Conservation (phyloP, 2,113 vertebrate species). For the Platycercus adscitus region DNA sequence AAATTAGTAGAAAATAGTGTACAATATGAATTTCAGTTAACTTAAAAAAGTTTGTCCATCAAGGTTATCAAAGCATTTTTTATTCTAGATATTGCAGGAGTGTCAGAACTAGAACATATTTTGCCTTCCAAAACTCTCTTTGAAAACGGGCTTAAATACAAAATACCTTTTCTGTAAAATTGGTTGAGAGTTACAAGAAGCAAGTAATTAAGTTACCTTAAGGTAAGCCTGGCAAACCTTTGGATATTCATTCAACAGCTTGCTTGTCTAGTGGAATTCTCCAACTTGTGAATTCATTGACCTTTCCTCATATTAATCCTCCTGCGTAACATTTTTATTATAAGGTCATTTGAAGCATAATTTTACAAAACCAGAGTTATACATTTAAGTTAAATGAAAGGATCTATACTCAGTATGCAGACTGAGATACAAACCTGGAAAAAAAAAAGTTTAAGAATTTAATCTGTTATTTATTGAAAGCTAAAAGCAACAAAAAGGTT, state of each 20-base stretch:
- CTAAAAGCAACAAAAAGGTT: not conserved
- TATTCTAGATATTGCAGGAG: not conserved
- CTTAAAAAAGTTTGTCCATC: not conserved
- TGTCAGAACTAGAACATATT: not conserved
- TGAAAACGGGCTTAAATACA: not conserved
- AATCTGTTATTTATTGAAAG: not conserved
- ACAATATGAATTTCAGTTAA: not conserved
- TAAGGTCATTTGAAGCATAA: not conserved
- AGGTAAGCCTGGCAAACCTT: not conserved
- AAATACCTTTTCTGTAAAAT: not conserved
- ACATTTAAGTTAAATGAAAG: not conserved
- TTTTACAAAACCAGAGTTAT: not conserved
- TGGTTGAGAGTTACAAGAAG: not conserved
- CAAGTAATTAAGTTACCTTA: not conserved
- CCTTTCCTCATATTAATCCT: not conserved
- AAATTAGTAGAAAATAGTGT: not conserved
- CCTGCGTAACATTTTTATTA: not conserved
- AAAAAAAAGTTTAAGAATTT: not conserved
- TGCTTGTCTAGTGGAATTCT: not conserved
- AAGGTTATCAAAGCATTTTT: not conserved
- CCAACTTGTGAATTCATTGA: not conserved
- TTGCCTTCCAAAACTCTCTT: not conserved
- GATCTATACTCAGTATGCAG: not conserved
- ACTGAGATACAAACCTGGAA: not conserved
- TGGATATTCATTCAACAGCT: not conserved